A percentile compares a stretch with the other conserved stretches of the same genome.
Conservation (phyloP, 2,797 vertebrate genomes). For the Melanotaenia trifasciata region DNA sequence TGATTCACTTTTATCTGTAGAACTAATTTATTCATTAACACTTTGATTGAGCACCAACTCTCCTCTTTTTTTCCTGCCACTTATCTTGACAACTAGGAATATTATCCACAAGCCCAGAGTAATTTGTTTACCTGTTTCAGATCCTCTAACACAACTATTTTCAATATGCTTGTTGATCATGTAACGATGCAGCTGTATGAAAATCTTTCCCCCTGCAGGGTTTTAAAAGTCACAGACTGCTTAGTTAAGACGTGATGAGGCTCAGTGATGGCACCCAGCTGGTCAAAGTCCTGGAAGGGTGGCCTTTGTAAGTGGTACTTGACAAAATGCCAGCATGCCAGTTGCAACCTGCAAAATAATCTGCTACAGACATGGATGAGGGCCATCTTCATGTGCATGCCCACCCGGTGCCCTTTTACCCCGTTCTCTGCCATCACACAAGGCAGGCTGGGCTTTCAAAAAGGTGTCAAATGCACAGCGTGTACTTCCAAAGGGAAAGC, state of each 20-base stretch:
- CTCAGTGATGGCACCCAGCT: conserved; percentile 76
- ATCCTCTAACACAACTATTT: conserved; percentile 52
- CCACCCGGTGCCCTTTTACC: conserved; percentile 51
- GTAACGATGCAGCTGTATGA: conserved; percentile 53
- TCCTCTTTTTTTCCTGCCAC: conserved; percentile 29
- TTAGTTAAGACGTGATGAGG: conserved; percentile 65
- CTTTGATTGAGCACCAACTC: conserved; percentile 55
- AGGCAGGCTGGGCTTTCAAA: conserved; percentile 41
- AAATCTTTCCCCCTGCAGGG: conserved; percentile 39
- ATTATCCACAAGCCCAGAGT: conserved; percentile 39
- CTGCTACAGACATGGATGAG: conserved; percentile 74
- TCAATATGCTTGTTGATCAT: conserved; percentile 52
- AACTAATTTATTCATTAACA: conserved; percentile 57
- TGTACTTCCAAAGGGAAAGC: conserved; percentile 55
- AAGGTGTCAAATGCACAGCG: conserved; percentile 64
- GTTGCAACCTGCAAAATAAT: conserved; percentile 74
- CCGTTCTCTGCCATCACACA: conserved; percentile 35
- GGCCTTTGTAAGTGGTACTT: conserved; percentile 69
- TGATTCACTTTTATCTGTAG: conserved; percentile 31
- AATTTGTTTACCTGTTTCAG: conserved; percentile 66
- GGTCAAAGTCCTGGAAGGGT: conserved; percentile 62
- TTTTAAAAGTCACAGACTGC: conserved; percentile 55
- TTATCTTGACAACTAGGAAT: conserved; percentile 35
- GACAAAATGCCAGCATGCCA: conserved; percentile 68
- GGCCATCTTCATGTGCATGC: conserved; percentile 52